These are phyloP conservation scores for Anastrepha obliqua DNA, from an alignment of 1,140 invertebrate genomes.

Conservation along the genomic window DNA sequence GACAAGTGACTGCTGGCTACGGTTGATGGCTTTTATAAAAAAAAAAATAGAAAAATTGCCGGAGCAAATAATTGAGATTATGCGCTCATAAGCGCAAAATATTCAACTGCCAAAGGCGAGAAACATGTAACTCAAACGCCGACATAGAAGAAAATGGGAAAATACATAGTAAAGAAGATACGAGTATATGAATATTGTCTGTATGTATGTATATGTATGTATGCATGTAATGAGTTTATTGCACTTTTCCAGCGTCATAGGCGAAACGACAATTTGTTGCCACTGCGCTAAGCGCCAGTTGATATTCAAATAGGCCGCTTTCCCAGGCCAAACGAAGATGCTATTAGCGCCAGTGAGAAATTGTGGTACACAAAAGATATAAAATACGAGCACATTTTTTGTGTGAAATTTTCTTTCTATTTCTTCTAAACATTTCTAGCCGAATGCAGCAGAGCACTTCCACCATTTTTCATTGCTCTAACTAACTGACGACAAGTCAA, in stretches of 20 bases:
- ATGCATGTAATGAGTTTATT: not conserved
- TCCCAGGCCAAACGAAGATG: not conserved
- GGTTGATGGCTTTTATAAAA: not conserved
- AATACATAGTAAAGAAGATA: not conserved
- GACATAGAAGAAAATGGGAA: not conserved
- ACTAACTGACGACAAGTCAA: no score
- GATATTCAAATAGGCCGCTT: not conserved
- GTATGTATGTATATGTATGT: not conserved
- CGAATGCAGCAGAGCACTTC: no score
- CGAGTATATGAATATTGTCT: no score
- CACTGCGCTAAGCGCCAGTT: not conserved
- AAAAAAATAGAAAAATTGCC: not conserved
- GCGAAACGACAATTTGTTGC: not conserved
- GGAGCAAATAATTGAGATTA: conserved; percentile 20
- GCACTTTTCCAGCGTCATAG: not conserved
- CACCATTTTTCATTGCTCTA: no score
- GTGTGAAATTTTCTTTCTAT: no score
- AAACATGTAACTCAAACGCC: not conserved
- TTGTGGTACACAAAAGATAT: no score
- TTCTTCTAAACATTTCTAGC: no score
- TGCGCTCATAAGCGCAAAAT: not conserved
- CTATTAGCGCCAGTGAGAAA: no score
- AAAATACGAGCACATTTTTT: no score
- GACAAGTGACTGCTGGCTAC: not conserved
- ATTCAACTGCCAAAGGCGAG: not conserved